phyloP scores from a whole-genome alignment of 2,113 vertebrate genomes.

The Aplodontia rufa region DNA sequence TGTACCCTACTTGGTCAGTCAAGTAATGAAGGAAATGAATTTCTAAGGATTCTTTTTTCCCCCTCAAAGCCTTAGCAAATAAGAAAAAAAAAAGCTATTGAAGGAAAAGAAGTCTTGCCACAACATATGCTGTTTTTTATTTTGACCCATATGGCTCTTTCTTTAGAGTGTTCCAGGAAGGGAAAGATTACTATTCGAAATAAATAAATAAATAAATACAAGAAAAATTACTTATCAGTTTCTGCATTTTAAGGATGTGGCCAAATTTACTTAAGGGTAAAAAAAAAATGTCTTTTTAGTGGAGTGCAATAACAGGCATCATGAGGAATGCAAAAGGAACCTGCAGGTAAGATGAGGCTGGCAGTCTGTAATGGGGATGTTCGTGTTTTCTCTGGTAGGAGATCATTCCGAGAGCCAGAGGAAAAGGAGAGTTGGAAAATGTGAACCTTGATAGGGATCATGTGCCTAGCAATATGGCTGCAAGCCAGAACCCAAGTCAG shows the following conservation, averaged over 20 bases:
- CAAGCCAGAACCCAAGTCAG: not conserved
- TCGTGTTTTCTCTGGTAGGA: not conserved
- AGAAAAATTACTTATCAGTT: not conserved
- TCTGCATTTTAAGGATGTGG: not conserved
- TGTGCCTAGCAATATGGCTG: not conserved
- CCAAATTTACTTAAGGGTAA: not conserved
- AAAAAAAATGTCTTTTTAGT: not conserved
- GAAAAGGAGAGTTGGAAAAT: not conserved
- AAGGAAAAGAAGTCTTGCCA: not conserved
- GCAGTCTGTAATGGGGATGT: not conserved
- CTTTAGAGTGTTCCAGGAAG: not conserved
- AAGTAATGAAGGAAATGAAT: not conserved
- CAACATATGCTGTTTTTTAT: conserved; percentile 15
- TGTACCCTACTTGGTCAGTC: not conserved
- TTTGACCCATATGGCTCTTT: conserved; percentile 30
- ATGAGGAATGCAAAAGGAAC: not conserved
- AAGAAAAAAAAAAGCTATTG: not conserved
- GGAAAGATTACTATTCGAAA: not conserved
- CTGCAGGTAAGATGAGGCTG: not conserved
- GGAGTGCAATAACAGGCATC: not conserved
- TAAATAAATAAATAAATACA: not conserved
- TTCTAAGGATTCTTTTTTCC: not conserved
- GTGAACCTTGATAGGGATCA: not conserved
- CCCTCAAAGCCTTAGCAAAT: not conserved
- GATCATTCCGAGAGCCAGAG: not conserved